phyloP scores from a whole-genome alignment of 2,113 vertebrate genomes.

The Sphaerodactylus townsendi region DNA sequence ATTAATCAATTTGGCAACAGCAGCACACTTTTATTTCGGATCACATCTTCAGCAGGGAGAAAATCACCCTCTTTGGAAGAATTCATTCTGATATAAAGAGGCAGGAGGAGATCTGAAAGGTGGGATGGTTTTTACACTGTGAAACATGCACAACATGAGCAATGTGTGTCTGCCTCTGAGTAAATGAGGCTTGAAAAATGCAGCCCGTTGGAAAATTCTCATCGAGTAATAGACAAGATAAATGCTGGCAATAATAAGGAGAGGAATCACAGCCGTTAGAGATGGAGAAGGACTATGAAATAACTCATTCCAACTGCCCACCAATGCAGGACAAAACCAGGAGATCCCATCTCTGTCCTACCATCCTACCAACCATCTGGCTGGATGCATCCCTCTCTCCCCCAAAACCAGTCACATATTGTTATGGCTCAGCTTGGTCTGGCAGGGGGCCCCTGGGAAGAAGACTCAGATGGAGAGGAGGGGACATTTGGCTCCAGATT shows the following conservation, averaged over 20 bases:
- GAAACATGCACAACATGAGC: neutral
- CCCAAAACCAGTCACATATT: too few relatives aligned
- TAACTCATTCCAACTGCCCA: slow-evolving; percentile 1
- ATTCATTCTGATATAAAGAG: neutral
- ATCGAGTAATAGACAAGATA: neutral
- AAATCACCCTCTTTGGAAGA: neutral
- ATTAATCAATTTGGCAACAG: neutral
- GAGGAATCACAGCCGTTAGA: neutral
- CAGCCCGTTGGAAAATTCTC: neutral
- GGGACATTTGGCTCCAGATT: too few relatives aligned
- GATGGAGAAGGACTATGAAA: neutral
- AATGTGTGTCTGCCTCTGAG: neutral
- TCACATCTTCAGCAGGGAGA: neutral
- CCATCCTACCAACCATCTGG: slow-evolving; percentile 6
- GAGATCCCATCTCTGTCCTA: neutral
- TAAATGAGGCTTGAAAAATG: slow-evolving; percentile 10
- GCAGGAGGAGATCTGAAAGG: neutral
- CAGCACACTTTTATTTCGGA: neutral
- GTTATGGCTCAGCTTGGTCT: too few relatives aligned
- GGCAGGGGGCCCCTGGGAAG: too few relatives aligned
- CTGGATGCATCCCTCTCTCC: neutral
- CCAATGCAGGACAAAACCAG: neutral
- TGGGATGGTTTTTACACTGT: neutral
- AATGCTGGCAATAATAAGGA: slow-evolving; percentile 1
- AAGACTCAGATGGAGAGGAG: too few relatives aligned